Evolutionary conservation across 2,113 vertebrate species (phyloP).

Genomic region (Sinocyclocheilus anophthalmus): DNA sequence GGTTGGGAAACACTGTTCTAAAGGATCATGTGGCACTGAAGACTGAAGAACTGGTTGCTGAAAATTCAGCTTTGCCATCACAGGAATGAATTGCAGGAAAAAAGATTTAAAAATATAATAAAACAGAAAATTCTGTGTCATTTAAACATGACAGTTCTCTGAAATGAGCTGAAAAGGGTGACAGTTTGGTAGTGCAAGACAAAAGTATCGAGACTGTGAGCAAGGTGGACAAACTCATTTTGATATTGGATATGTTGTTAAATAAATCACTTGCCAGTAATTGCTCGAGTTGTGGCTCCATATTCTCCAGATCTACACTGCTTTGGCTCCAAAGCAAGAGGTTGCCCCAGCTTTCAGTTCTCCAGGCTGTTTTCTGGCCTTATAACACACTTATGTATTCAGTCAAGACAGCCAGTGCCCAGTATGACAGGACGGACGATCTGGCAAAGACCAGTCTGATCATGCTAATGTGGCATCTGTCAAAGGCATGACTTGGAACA

Average conservation of each 20-base stretch:
- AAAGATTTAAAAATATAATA: no score
- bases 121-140: not conserved
- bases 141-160: not conserved
- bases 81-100: not conserved
- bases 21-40: not conserved
- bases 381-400: conserved; percentile 42
- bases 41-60: not conserved
- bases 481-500: conserved; percentile 46
- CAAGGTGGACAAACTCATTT: not conserved
- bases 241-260: not conserved
- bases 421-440: conserved; percentile 23
- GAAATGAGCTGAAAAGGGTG: not conserved
- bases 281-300: not conserved
- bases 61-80: not conserved
- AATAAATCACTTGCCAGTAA: not conserved
- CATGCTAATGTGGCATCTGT: conserved; percentile 48
- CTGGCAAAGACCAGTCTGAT: conserved; percentile 39
- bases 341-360: conserved; percentile 1
- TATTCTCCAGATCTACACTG: not conserved
- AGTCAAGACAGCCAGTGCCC: conserved; percentile 24
- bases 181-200: not conserved
- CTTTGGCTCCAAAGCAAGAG: conserved; percentile 14
- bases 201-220: not conserved
- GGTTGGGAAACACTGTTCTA: not conserved
- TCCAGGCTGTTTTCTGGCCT: not conserved